These are phyloP conservation scores for Pedetes capensis DNA, from an alignment of 2,113 vertebrate genomes.

Conservation along the genomic window DNA sequence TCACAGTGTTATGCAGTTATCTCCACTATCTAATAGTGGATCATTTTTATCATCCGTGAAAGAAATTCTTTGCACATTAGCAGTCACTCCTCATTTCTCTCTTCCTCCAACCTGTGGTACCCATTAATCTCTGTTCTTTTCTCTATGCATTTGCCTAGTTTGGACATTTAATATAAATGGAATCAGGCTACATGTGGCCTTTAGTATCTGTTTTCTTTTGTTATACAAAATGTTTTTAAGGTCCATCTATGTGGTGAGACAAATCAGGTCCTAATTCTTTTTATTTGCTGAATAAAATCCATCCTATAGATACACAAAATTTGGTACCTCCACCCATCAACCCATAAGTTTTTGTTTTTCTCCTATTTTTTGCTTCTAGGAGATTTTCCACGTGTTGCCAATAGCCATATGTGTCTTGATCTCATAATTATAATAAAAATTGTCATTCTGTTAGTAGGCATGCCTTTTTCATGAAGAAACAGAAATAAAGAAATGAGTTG, in stretches of 20 bases:
- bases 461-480: background rate
- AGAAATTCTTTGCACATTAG: background rate
- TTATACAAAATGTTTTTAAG: background rate
- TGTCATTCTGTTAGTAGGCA: background rate
- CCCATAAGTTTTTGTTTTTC: background rate
- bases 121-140: background rate
- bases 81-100: background rate
- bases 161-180: background rate
- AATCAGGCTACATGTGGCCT: background rate
- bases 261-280: background rate
- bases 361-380: background rate
- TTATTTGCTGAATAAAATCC: background rate
- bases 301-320: background rate
- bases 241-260: background rate
- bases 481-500: background rate
- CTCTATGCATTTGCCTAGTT: background rate
- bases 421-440: background rate
- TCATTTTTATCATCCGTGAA: background rate
- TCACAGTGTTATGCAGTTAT: background rate
- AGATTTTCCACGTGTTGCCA: background rate
- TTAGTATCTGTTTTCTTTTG: background rate
- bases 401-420: background rate
- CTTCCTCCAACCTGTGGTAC: background rate
- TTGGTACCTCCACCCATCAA: background rate
- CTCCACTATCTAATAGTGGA: background rate